Conservation (phyloP, 2,797 vertebrate species). For the Crocidura indochinensis region DNA sequence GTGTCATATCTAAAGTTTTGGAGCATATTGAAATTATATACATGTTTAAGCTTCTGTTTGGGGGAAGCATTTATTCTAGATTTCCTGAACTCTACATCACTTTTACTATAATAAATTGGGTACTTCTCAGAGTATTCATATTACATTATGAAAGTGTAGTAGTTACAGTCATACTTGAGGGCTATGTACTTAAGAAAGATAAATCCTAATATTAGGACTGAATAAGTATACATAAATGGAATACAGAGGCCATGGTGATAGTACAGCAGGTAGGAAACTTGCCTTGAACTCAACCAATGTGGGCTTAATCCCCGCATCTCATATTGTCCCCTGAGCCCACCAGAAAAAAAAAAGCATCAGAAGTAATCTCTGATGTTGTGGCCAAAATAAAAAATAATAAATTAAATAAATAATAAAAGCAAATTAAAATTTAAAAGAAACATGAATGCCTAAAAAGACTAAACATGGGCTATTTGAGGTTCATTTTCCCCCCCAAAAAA, state of each 20-base stretch:
- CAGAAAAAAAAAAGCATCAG: too few relatives aligned
- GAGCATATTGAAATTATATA: not conserved
- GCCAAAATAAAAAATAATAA: too few relatives aligned
- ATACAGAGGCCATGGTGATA: too few relatives aligned
- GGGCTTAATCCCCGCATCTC: too few relatives aligned
- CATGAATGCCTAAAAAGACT: not conserved
- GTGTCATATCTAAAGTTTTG: not conserved
- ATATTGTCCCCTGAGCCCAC: too few relatives aligned
- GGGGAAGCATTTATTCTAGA: not conserved
- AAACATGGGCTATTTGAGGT: not conserved
- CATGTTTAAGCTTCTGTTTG: not conserved
- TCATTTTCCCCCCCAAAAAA: constrained; percentile 33
- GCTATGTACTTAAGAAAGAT: not conserved
- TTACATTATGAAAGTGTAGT: not conserved
- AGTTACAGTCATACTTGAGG: not conserved
- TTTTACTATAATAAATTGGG: not conserved
- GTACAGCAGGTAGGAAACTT: too few relatives aligned
- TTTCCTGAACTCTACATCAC: not conserved
- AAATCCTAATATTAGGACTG: not conserved
- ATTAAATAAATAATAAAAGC: too few relatives aligned
- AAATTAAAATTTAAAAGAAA: not conserved
- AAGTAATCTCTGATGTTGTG: too few relatives aligned
- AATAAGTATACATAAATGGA: not conserved
- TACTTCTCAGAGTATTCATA: not conserved
- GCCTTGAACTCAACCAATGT: too few relatives aligned